phyloP scores from a whole-genome alignment of 2,113 vertebrate species.

The Phyllopteryx taeniolatus region DNA sequence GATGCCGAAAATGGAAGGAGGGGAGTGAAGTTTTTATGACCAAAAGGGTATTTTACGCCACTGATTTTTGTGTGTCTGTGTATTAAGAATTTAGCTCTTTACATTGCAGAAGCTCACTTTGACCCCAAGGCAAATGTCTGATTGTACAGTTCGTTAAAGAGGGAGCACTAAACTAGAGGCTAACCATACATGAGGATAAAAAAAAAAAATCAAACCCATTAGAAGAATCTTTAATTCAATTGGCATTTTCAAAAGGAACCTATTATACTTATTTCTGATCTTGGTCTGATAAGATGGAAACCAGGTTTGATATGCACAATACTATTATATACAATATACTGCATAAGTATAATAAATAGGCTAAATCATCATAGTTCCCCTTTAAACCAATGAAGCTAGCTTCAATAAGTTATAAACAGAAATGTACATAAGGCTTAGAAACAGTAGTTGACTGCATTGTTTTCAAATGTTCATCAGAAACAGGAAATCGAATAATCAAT shows the following conservation, averaged over 20 bases:
- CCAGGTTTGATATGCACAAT: slow-evolving; percentile 26
- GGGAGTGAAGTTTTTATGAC: slow-evolving; percentile 12
- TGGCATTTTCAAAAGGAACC: slow-evolving; percentile 19
- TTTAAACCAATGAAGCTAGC: slow-evolving; percentile 1
- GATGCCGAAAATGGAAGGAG: slow-evolving; percentile 7
- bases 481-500: slow-evolving; percentile 30
- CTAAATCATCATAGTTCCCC: not conserved
- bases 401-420: slow-evolving; percentile 33
- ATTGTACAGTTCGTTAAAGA: slow-evolving; percentile 28
- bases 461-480: slow-evolving; percentile 37
- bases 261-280: not conserved
- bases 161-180: slow-evolving; percentile 18
- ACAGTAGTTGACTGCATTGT: slow-evolving; percentile 47
- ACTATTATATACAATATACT: slow-evolving; percentile 24
- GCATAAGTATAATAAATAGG: not conserved
- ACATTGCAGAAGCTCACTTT: slow-evolving; percentile 27
- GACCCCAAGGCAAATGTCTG: slow-evolving; percentile 30
- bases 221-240: slow-evolving; percentile 12
- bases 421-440: slow-evolving; percentile 60
- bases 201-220: slow-evolving; percentile 1
- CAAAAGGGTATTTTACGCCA: slow-evolving; percentile 16
- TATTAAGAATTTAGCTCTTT: slow-evolving; percentile 29
- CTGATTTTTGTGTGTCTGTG: not conserved
- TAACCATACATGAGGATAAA: slow-evolving; percentile 8
- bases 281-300: not conserved